Evolutionary conservation across 2,888 invertebrate species (phyloP).

Genomic region (Ferrisia virgata): DNA sequence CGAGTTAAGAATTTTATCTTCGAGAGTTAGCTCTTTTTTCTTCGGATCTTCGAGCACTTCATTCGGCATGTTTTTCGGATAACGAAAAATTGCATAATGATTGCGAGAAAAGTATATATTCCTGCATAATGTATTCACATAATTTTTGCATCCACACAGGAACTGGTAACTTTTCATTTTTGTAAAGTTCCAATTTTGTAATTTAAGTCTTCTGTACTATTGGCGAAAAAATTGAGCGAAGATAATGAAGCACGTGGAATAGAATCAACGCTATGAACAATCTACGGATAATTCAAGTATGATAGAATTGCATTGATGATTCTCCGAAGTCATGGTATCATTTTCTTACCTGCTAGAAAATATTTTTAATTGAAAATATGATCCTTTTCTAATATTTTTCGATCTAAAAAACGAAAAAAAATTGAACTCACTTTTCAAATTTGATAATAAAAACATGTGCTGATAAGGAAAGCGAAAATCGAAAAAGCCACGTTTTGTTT

Average conservation of each 20-base stretch:
- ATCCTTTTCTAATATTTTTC: no score
- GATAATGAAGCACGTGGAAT: neutral
- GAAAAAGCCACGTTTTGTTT: no score
- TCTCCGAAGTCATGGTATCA: no score
- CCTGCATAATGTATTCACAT: neutral
- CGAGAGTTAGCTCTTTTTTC: neutral
- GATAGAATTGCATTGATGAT: no score
- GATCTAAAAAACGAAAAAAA: no score
- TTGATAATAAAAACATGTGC: no score
- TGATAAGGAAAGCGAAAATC: no score
- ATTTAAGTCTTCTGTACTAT: neutral
- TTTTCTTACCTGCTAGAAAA: no score
- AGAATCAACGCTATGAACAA: no score
- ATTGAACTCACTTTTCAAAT: no score
- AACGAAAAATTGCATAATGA: neutral
- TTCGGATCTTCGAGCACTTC: neutral
- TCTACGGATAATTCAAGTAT: no score
- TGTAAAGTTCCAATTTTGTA: neutral
- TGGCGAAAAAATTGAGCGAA: neutral
- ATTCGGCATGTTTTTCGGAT: conserved; percentile 15
- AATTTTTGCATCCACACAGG: neutral
- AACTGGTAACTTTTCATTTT: neutral
- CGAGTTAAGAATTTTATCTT: conserved; percentile 13
- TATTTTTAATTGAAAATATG: no score
- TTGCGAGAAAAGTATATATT: neutral